Evolutionary conservation across 2,113 vertebrate genomes (phyloP).

Genomic region (Alouatta palliata): DNA sequence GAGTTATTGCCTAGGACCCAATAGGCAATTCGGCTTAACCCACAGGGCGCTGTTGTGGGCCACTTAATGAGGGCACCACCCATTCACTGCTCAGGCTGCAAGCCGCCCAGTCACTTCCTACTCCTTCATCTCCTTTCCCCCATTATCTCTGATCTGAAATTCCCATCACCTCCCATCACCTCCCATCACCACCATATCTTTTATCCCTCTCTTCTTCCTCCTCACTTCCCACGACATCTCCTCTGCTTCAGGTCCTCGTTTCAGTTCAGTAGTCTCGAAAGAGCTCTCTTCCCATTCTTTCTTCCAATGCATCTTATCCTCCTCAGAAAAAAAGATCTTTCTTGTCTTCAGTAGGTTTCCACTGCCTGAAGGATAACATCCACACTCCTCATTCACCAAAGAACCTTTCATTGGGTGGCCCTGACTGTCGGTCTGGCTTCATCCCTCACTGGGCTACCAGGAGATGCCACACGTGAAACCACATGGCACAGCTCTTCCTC

Average conservation of each 20-base stretch:
- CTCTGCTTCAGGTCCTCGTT: neutral
- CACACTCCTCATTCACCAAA: too few species aligned
- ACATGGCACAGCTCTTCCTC: rapidly evolving
- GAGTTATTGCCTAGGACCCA: neutral
- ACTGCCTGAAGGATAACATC: neutral
- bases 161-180: rapidly evolving
- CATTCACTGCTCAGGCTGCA: too few species aligned
- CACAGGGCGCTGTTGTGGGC: rapidly evolving
- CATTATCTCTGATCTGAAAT: neutral
- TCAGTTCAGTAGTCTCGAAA: rapidly evolving
- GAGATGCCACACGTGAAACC: rapidly evolving
- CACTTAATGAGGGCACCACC: rapidly evolving
- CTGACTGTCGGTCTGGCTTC: rapidly evolving
- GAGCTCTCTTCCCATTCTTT: neutral
- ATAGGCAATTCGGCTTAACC: neutral
- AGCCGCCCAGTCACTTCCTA: rapidly evolving
- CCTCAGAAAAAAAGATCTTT: neutral
- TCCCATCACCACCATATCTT: rapidly evolving
- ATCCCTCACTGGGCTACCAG: rapidly evolving
- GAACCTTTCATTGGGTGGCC: rapidly evolving
- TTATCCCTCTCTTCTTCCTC: neutral
- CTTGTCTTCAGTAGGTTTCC: neutral
- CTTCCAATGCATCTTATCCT: neutral
- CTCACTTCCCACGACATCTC: neutral
- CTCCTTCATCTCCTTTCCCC: rapidly evolving